phyloP scores from a whole-genome alignment of 2,888 invertebrate species.

The Hoplodrina blanda region DNA sequence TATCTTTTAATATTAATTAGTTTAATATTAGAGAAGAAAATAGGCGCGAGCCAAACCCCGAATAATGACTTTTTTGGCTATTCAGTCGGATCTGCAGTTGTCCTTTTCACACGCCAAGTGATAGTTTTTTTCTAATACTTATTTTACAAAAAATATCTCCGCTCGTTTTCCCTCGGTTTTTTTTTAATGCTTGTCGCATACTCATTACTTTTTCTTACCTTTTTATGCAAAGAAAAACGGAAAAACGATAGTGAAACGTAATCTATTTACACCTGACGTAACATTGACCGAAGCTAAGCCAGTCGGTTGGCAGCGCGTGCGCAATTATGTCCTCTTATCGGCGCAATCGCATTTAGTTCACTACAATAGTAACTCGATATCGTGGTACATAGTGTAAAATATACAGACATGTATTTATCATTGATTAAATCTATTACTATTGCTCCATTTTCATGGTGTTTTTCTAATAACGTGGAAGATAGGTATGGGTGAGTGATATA shows the following conservation, averaged over 20 bases:
- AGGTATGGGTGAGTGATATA: conserved; percentile 65
- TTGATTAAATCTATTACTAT: conserved; percentile 69
- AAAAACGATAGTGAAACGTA: neutral
- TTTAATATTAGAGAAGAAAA: no score
- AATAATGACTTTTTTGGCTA: no score
- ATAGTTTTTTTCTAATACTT: no score
- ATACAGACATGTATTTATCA: conserved; percentile 66
- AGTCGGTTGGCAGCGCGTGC: conserved; percentile 56
- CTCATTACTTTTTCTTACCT: no score
- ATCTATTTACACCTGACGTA: conserved; percentile 26
- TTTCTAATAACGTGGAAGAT: conserved; percentile 73
- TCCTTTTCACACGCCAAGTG: no score
- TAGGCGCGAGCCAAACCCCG: no score
- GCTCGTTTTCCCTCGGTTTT: no score
- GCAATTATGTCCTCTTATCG: conserved; percentile 53
- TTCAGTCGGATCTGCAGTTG: no score
- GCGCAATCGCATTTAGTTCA: conserved; percentile 32
- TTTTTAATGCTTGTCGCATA: no score
- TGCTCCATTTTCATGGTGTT: conserved; percentile 84
- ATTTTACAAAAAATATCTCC: no score
- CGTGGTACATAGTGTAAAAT: conserved; percentile 20
- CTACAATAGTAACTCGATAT: conserved; percentile 31
- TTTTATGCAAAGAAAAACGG: neutral
- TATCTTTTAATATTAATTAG: no score
- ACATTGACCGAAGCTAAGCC: conserved; percentile 12